Conservation (phyloP, 2,888 invertebrate genomes). For the Hydroisotoma schaefferi region DNA sequence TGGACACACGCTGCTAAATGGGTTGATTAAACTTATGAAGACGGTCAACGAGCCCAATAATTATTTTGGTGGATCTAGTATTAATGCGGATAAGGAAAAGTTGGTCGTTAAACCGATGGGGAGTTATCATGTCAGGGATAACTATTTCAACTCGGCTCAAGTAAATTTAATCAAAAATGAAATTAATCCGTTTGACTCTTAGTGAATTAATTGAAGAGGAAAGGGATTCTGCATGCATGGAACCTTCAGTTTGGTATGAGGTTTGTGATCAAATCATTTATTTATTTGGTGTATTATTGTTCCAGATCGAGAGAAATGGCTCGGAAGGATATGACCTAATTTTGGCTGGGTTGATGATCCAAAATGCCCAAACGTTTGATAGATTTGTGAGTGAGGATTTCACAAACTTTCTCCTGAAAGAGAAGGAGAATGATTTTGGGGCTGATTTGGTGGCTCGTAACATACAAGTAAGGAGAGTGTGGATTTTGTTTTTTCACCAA, state of each 20-base stretch:
- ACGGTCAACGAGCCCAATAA: neutral
- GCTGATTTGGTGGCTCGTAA: conserved; percentile 42
- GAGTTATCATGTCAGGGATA: conserved; percentile 41
- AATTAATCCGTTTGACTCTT: too few relatives aligned
- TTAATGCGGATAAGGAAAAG: too few relatives aligned
- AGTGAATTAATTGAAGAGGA: neutral
- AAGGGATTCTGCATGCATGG: too few relatives aligned
- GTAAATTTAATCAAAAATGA: conserved; percentile 13
- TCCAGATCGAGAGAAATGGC: conserved; percentile 22
- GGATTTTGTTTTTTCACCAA: too few relatives aligned
- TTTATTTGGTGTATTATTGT: neutral
- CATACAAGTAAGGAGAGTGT: conserved; percentile 26
- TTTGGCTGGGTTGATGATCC: conserved; percentile 35
- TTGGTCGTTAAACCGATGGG: conserved; percentile 32
- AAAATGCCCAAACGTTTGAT: conserved; percentile 39
- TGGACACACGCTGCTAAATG: conserved; percentile 42
- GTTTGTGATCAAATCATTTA: too few relatives aligned
- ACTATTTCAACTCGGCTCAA: conserved; percentile 45
- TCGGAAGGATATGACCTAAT: conserved; percentile 38
- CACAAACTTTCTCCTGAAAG: conserved; percentile 33
- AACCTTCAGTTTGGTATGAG: too few relatives aligned
- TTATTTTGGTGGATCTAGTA: too few relatives aligned
- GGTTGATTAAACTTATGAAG: conserved; percentile 27
- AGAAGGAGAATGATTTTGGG: conserved; percentile 31
- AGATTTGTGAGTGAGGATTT: conserved; percentile 36